These are phyloP conservation scores for Mesembrinibis cayennensis DNA, from an alignment of 2,113 vertebrate species.

Conservation along the genomic window DNA sequence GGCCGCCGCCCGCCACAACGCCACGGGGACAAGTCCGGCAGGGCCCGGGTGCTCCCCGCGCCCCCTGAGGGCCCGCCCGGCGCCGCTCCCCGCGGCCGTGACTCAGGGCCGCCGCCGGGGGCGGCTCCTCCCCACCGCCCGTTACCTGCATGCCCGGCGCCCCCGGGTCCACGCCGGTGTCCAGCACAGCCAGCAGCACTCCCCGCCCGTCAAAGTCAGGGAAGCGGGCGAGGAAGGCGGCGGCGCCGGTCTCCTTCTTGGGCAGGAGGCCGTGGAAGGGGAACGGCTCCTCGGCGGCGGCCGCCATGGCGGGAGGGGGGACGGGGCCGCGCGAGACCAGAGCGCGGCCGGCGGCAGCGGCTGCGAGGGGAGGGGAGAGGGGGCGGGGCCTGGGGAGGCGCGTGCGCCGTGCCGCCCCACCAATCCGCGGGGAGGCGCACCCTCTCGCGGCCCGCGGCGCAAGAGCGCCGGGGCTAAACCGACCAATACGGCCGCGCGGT, in stretches of 20 bases:
- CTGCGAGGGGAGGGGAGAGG: background rate
- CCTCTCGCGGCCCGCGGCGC: background rate
- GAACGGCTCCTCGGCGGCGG: constrained; percentile 88
- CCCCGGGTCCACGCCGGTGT: constrained; percentile 95
- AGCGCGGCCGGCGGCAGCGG: background rate
- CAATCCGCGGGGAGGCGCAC: background rate
- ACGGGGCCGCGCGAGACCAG: background rate
- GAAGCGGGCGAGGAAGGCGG: constrained; percentile 88
- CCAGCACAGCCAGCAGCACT: constrained; percentile 89
- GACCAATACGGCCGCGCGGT: background rate
- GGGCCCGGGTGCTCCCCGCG: background rate
- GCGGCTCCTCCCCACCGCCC: background rate
- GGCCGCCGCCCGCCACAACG: background rate
- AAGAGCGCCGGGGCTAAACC: background rate
- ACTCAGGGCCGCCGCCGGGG: background rate
- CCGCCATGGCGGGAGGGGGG: constrained; percentile 79
- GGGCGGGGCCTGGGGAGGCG: background rate
- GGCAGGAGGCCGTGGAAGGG: constrained; percentile 94
- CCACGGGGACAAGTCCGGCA: no score
- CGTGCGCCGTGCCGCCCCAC: background rate
- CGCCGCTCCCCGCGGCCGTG: background rate
- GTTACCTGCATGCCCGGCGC: constrained; percentile 96
- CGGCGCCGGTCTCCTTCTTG: constrained; percentile 94
- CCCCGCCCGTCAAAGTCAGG: constrained; percentile 93
- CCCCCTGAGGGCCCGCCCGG: background rate